phyloP scores from a whole-genome alignment of 2,113 vertebrate species.

The Strix aluco region DNA sequence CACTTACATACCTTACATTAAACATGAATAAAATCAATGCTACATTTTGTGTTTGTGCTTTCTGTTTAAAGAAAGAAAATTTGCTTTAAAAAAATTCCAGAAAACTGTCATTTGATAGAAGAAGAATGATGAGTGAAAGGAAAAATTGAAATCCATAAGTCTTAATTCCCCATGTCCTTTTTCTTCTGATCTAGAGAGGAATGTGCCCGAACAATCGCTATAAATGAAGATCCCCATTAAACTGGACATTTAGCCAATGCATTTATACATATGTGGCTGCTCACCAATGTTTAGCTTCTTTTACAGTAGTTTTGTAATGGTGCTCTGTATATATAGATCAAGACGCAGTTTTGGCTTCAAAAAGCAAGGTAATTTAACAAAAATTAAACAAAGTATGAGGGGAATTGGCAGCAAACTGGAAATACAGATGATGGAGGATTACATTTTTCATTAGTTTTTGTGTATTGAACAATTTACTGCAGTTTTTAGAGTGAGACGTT shows the following conservation, averaged over 20 bases:
- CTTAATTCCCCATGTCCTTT: not conserved
- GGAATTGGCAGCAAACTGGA: not conserved
- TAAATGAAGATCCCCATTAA: not conserved
- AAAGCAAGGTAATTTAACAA: not conserved
- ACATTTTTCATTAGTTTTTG: not conserved
- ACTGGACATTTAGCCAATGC: not conserved
- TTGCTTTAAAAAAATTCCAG: not conserved
- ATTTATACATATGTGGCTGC: not conserved
- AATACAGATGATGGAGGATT: not conserved
- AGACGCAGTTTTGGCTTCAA: not conserved
- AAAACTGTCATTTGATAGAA: not conserved
- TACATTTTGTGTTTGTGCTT: not conserved
- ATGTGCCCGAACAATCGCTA: not conserved
- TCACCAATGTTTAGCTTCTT: not conserved
- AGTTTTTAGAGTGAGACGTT: not conserved
- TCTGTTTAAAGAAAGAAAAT: not conserved
- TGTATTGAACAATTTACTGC: not conserved
- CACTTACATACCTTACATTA: not conserved
- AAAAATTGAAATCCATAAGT: not conserved
- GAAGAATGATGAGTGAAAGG: not conserved
- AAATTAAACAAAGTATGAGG: not conserved
- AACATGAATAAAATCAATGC: not conserved
- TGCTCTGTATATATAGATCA: not conserved
- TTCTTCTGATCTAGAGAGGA: not conserved
- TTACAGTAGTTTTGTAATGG: fast-evolving